Evolutionary conservation across 2,888 invertebrate species (phyloP).

Genomic region (Drosophila subsilvestris): DNA sequence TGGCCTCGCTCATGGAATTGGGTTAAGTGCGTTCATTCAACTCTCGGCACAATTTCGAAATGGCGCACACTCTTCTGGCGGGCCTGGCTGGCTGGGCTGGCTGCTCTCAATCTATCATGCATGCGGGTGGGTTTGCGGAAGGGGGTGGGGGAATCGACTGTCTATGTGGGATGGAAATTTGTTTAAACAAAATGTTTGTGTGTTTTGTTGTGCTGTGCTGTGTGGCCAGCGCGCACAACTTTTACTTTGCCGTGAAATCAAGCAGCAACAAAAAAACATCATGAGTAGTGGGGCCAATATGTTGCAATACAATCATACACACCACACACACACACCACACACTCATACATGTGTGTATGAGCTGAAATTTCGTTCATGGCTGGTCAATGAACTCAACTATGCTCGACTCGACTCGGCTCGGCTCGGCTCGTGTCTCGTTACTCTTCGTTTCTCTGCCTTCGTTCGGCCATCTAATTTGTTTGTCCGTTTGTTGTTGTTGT

Average conservation of each 20-base stretch:
- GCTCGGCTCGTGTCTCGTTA: conserved; percentile 9
- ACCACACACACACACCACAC: conserved; percentile 19
- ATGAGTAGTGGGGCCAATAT: conserved; percentile 9
- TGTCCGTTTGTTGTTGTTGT: not conserved
- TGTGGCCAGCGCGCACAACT: conserved; percentile 59
- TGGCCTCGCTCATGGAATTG: conserved; percentile 69
- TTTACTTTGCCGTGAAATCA: conserved; percentile 78
- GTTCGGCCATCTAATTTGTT: conserved; percentile 9
- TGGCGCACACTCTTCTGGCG: conserved; percentile 55
- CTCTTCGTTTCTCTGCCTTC: conserved; percentile 6
- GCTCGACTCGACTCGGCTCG: conserved; percentile 5
- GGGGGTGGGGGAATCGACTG: not conserved
- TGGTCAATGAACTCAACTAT: conserved; percentile 81
- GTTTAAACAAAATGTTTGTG: conserved; percentile 63
- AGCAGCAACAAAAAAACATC: conserved; percentile 43
- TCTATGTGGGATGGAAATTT: conserved; percentile 53
- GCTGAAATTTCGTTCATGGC: conserved; percentile 82
- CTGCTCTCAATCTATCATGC: conserved; percentile 65
- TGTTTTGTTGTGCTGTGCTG: not conserved
- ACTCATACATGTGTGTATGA: conserved; percentile 9
- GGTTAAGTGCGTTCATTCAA: conserved; percentile 84
- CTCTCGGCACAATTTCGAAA: conserved; percentile 83
- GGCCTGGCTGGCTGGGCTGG: conserved; percentile 38
- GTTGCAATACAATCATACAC: conserved; percentile 57
- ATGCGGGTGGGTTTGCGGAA: conserved; percentile 63